Conservation (phyloP, 64 coral and sea anemone species). For the Pachyseris speciosa region DNA sequence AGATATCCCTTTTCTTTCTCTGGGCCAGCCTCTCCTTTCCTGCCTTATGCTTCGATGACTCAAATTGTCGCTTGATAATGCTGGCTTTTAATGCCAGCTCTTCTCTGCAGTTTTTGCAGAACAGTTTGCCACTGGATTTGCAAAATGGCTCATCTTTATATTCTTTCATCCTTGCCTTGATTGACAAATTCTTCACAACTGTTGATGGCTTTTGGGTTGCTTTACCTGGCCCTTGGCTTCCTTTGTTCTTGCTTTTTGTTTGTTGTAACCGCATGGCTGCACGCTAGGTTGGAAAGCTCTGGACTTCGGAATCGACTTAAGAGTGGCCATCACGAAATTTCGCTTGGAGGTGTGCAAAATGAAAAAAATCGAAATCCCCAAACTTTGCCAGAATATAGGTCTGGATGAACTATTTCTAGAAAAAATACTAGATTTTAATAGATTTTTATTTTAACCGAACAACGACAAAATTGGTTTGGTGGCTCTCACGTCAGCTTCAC, state of each 20-base stretch:
- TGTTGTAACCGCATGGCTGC: conserved; percentile 35
- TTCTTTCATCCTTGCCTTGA: conserved; percentile 34
- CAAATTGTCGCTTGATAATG: conserved; percentile 32
- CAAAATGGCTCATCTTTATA: conserved; percentile 53
- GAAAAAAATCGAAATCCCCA: too few relatives aligned
- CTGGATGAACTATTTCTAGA: too few relatives aligned
- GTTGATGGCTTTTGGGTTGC: conserved; percentile 17
- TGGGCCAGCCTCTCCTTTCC: conserved; percentile 46
- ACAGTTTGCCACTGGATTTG: conserved; percentile 34
- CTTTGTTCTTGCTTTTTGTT: conserved; percentile 41
- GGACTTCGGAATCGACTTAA: conserved; percentile 28
- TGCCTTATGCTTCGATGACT: conserved; percentile 46
- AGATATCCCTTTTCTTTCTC: conserved; percentile 21
- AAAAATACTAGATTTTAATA: too few relatives aligned
- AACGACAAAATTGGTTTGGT: too few relatives aligned
- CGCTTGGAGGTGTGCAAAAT: too few relatives aligned
- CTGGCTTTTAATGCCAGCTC: conserved; percentile 51
- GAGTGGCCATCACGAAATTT: too few relatives aligned
- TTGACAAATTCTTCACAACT: neutral
- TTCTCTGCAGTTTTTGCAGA: conserved; percentile 49
- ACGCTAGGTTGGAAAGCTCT: conserved; percentile 42
- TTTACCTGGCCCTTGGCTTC: conserved; percentile 33
- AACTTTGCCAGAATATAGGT: too few relatives aligned
- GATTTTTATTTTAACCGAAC: too few relatives aligned
- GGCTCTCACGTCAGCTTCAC: too few relatives aligned